Percentiles rank a stretch among this genome's conserved stretches.
Conservation (phyloP, 2,113 vertebrate genomes). For the Apus apus region DNA sequence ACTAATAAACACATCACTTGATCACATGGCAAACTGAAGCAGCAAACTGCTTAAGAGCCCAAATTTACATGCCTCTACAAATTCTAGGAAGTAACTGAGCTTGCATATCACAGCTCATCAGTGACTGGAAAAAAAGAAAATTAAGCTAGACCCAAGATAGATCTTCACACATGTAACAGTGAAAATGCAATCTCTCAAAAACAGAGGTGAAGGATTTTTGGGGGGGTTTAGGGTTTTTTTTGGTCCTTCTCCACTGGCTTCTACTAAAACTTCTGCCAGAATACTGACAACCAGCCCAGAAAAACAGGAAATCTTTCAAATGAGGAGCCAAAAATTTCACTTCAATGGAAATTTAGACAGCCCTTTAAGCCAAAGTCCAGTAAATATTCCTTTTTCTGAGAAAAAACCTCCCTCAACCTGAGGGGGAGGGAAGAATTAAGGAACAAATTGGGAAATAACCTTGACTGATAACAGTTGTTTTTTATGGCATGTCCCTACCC, state of each 20-base stretch:
- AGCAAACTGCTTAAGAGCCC: neutral
- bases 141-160: neutral
- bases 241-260: neutral
- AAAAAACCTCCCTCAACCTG: neutral
- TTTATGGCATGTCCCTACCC: neutral
- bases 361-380: neutral
- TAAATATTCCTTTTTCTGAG: neutral
- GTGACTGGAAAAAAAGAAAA: neutral
- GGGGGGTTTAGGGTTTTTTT: neutral
- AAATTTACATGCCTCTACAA: neutral
- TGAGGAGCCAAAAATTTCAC: neutral
- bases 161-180: neutral
- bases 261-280: neutral
- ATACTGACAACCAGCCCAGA: conserved; percentile 13
- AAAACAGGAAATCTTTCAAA: conserved; percentile 45
- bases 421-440: neutral
- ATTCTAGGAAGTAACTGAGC: neutral
- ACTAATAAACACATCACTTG: neutral
- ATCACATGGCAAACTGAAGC: neutral
- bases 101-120: neutral
- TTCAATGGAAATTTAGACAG: neutral
- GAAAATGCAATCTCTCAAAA: neutral
- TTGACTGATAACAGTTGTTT: neutral
- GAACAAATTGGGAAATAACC: neutral
- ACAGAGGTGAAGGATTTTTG: neutral